A percentile compares a stretch with the other conserved stretches of the same genome.
Conservation (phyloP, 2,888 invertebrate genomes). For the Caenorhabditis macrosperma region DNA sequence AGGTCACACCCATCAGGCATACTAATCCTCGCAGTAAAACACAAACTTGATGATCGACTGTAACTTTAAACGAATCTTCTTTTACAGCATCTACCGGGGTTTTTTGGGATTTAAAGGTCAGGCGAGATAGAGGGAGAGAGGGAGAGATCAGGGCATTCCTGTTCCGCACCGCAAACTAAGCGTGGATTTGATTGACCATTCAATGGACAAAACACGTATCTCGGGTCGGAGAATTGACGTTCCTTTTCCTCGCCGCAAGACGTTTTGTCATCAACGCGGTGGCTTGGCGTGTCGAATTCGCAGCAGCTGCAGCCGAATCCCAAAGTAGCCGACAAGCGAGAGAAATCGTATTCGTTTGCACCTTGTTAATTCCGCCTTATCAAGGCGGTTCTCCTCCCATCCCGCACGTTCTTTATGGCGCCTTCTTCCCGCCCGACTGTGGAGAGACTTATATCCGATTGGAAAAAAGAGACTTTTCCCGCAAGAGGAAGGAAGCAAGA, state of each 20-base stretch:
- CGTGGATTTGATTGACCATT: constrained; percentile 48
- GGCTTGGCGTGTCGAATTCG: constrained; percentile 38
- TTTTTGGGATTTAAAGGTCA: constrained; percentile 7
- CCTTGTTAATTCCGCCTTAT: constrained; percentile 49
- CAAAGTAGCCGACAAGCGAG: constrained; percentile 11
- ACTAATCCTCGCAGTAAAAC: constrained; percentile 46
- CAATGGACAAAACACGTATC: constrained; percentile 11
- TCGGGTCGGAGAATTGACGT: constrained; percentile 18
- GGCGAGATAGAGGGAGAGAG: neutral
- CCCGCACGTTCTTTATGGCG: constrained; percentile 39
- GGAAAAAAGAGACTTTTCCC: constrained; percentile 18
- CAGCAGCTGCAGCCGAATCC: constrained; percentile 20
- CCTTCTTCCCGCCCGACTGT: neutral
- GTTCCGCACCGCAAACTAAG: constrained; percentile 25
- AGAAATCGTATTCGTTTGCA: constrained; percentile 29
- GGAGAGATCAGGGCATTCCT: constrained; percentile 29
- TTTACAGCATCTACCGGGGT: constrained; percentile 7
- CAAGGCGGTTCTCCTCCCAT: constrained; percentile 12
- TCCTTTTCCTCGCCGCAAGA: constrained; percentile 22
- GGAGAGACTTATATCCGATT: constrained; percentile 22
- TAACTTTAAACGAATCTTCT: constrained; percentile 38
- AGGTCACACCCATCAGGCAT: constrained; percentile 37
- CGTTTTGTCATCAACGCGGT: constrained; percentile 30
- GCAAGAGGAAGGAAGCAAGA: neutral
- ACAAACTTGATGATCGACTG: constrained; percentile 41